These are phyloP conservation scores for Lepus oiostolus DNA, from an alignment of 2,797 vertebrate genomes.

Conservation along the genomic window DNA sequence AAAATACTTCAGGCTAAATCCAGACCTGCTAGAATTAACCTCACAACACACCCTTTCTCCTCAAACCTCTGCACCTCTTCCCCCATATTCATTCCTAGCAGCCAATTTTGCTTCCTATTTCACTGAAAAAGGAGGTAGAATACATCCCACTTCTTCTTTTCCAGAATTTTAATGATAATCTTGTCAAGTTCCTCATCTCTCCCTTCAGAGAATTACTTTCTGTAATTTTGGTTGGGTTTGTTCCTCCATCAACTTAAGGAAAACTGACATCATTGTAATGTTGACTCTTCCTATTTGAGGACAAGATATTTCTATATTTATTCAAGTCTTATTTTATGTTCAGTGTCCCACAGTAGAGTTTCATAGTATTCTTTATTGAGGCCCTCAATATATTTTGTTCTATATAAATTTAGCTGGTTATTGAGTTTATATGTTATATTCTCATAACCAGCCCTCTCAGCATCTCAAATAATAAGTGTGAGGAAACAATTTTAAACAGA, in stretches of 20 bases:
- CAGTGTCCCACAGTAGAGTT: not conserved
- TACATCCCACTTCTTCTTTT: not conserved
- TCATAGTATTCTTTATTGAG: conserved; percentile 50
- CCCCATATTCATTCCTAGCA: not conserved
- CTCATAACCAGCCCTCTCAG: conserved; percentile 26
- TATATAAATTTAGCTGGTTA: conserved; percentile 13
- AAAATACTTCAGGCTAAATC: conserved; percentile 45
- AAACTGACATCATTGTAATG: conserved; percentile 14
- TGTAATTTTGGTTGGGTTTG: conserved; percentile 44
- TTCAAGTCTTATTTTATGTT: conserved; percentile 17
- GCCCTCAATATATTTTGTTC: not conserved
- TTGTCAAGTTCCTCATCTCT: conserved; percentile 22
- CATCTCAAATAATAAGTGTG: not conserved
- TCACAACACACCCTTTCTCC: not conserved
- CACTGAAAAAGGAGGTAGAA: not conserved
- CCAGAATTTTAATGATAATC: conserved; percentile 52
- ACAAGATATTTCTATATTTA: not conserved
- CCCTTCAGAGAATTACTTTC: conserved; percentile 26
- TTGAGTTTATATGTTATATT: conserved; percentile 30
- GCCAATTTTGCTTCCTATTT: not conserved
- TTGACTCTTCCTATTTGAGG: conserved; percentile 34
- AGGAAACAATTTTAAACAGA: conserved; percentile 1
- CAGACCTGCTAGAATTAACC: not conserved
- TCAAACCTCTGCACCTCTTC: not conserved
- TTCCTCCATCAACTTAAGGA: conserved; percentile 51